Conservation (phyloP, 2,797 vertebrate species). For the Smutsia gigantea region DNA sequence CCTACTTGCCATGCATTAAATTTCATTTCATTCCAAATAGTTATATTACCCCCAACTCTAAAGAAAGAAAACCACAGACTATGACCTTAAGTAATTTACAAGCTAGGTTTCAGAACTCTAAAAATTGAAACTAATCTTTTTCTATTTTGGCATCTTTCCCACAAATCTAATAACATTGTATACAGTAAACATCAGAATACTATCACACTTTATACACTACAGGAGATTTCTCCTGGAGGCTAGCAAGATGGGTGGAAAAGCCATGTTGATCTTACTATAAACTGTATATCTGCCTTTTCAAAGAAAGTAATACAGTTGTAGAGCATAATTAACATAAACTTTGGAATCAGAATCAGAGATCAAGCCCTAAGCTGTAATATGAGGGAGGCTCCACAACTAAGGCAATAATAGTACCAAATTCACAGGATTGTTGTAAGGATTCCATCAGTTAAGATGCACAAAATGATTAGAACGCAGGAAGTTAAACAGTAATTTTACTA, state of each 20-base stretch:
- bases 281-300: background rate
- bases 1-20: background rate
- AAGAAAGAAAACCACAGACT: constrained; percentile 46
- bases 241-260: background rate
- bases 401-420: background rate
- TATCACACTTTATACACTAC: background rate
- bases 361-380: background rate
- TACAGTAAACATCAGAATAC: constrained; percentile 17
- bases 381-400: background rate
- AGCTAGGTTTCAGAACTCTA: constrained; percentile 53
- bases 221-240: constrained; percentile 14
- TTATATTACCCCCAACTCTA: constrained; percentile 13
- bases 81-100: constrained; percentile 50
- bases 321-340: background rate
- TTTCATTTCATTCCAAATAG: constrained; percentile 29
- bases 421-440: background rate
- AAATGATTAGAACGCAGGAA: background rate
- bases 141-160: constrained; percentile 13
- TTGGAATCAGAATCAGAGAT: constrained; percentile 28
- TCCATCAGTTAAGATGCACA: background rate
- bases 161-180: constrained; percentile 40
- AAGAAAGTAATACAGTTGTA: background rate
- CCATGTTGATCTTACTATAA: constrained; percentile 4
- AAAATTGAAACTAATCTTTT: constrained; percentile 22
- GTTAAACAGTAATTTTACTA: background rate